Evolutionary conservation across 2,888 invertebrate species (phyloP).

Genomic region (Pollenia amentaria): DNA sequence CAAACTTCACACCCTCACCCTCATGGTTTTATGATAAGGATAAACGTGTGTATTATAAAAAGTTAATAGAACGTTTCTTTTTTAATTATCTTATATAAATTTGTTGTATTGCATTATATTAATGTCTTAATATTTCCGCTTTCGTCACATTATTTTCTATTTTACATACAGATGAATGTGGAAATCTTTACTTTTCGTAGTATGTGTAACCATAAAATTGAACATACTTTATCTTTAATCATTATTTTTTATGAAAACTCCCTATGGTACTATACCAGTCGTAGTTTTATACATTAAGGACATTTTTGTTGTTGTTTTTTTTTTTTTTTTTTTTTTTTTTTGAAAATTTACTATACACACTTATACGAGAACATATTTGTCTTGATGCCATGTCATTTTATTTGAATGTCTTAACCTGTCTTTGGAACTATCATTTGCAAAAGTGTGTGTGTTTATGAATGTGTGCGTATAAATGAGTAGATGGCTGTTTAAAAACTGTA

Average conservation of each 20-base stretch:
- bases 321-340: background rate
- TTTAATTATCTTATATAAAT: too few species aligned
- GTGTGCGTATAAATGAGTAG: background rate
- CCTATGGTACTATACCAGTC: background rate
- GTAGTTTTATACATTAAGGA: too few species aligned
- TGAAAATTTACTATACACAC: background rate
- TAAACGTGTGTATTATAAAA: too few species aligned
- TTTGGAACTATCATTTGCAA: slow-evolving; percentile 19
- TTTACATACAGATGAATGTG: background rate
- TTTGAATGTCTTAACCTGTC: slow-evolving; percentile 26
- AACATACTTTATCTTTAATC: background rate
- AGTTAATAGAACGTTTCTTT: too few species aligned
- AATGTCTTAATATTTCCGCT: background rate
- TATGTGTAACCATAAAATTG: background rate
- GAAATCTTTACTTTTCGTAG: background rate
- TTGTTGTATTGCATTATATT: background rate
- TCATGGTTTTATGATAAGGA: too few species aligned
- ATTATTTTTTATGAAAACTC: background rate
- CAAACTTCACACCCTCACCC: too few species aligned
- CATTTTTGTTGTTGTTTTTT: too few species aligned
- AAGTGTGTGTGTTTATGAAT: background rate
- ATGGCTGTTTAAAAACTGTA: background rate
- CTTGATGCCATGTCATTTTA: slow-evolving; percentile 1
- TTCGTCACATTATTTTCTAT: background rate
- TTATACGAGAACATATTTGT: background rate